Evolutionary conservation across 2,797 vertebrate genomes (phyloP).

Genomic region (Acipenser transmontanus): DNA sequence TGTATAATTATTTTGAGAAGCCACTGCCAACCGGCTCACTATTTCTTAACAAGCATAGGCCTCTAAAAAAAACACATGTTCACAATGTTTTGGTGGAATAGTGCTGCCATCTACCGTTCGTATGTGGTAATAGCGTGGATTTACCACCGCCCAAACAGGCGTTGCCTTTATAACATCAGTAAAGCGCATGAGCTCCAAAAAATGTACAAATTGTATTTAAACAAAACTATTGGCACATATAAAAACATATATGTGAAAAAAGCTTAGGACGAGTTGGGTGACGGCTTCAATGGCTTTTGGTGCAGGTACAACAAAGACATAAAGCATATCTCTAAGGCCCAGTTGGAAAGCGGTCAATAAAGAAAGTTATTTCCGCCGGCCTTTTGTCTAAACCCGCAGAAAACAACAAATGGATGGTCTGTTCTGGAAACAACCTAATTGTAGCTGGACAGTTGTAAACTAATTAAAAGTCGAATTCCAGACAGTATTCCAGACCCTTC

Average conservation of each 20-base stretch:
- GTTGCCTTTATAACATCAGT: no score
- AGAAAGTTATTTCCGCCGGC: constrained; percentile 86
- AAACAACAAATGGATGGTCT: constrained; percentile 80
- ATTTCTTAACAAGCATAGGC: no score
- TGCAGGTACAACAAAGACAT: constrained; percentile 55
- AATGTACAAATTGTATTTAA: no score
- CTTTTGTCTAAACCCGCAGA: constrained; percentile 77
- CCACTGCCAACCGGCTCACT: no score
- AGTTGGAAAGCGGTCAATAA: constrained; percentile 75
- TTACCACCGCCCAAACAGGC: neutral
- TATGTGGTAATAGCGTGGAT: neutral
- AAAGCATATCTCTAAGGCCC: constrained; percentile 55
- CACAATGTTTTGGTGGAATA: constrained; percentile 49
- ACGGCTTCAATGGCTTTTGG: neutral
- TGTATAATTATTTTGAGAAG: no score
- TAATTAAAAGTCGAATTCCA: constrained; percentile 82
- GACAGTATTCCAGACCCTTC: constrained; percentile 73
- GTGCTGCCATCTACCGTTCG: constrained; percentile 75
- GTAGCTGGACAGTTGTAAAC: constrained; percentile 88
- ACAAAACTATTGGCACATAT: no score
- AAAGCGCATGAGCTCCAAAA: no score
- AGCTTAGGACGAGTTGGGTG: no score
- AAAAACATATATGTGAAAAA: no score
- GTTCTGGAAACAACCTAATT: constrained; percentile 75
- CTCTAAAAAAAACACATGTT: neutral